Percentiles rank a stretch among this genome's conserved stretches.
These are phyloP conservation scores for Puffinus mauretanicus DNA, from an alignment of 2,113 vertebrate genomes.

Conservation along the genomic window DNA sequence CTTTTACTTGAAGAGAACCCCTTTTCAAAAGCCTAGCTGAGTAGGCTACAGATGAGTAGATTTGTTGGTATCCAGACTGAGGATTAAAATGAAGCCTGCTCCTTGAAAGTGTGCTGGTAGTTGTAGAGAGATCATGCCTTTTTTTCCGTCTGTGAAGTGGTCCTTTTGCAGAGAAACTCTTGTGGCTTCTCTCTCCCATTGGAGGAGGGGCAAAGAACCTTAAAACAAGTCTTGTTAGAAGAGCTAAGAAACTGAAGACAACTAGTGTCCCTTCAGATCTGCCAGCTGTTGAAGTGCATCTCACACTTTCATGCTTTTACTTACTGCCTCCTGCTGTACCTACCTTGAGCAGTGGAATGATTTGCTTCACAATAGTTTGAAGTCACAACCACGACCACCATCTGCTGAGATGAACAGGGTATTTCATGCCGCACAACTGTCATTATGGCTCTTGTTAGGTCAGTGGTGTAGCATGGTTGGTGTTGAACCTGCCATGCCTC, in stretches of 20 bases:
- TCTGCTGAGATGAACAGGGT: not conserved
- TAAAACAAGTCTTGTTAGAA: not conserved
- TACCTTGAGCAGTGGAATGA: not conserved
- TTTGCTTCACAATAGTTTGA: not conserved
- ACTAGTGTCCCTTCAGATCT: not conserved
- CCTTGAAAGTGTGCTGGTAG: not conserved
- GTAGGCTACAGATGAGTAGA: not conserved
- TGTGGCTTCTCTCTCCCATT: not conserved
- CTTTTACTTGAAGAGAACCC: not conserved
- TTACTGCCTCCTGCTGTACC: not conserved
- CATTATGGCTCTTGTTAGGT: rapidly evolving
- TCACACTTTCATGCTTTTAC: not conserved
- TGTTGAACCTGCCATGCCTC: not conserved
- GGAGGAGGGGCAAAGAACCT: not conserved
- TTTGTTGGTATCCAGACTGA: not conserved
- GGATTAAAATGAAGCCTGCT: not conserved
- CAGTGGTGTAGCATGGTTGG: not conserved
- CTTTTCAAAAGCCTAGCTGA: not conserved
- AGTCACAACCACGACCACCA: not conserved
- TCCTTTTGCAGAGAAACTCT: not conserved
- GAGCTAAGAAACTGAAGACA: not conserved
- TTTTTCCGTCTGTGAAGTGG: not conserved
- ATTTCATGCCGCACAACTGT: not conserved
- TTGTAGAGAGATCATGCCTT: not conserved
- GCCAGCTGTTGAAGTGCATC: not conserved